Percentiles rank a stretch among this genome's conserved stretches.
Evolutionary conservation across 2,888 invertebrate species (phyloP).

Genomic region (Epsilonema sp.): DNA sequence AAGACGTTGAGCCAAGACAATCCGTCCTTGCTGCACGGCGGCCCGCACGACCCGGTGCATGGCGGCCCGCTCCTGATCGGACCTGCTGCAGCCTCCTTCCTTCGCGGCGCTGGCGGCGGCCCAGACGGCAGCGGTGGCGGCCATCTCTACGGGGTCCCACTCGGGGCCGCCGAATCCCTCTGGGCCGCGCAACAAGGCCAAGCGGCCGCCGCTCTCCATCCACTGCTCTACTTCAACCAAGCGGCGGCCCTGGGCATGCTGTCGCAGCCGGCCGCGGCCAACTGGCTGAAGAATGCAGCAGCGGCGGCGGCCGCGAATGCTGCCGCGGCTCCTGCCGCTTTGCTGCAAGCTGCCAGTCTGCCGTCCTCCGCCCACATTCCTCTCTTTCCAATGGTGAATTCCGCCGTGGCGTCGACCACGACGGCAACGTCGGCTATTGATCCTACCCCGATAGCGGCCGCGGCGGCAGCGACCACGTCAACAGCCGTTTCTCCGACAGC

Average conservation of each 20-base stretch:
- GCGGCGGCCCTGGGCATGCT: background rate
- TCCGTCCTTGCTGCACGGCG: background rate
- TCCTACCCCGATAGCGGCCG: too few relatives aligned
- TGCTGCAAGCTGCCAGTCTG: background rate
- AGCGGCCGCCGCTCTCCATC: background rate
- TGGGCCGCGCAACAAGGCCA: background rate
- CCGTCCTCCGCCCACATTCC: too few relatives aligned
- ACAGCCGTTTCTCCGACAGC: too few relatives aligned
- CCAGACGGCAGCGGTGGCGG: too few relatives aligned
- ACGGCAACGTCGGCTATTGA: too few relatives aligned
- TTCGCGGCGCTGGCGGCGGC: background rate
- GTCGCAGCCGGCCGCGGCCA: background rate
- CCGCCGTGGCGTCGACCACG: background rate
- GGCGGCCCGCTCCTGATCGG: background rate
- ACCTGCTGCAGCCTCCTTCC: background rate
- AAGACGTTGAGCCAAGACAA: conserved; percentile 9
- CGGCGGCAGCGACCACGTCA: background rate
- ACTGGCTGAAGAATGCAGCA: background rate
- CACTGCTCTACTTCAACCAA: conserved; percentile 1
- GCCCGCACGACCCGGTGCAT: background rate
- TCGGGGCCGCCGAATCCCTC: background rate
- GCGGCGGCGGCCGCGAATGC: background rate
- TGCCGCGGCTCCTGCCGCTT: background rate
- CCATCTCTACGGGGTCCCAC: background rate
- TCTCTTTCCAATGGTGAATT: too few relatives aligned